Evolutionary conservation across 1,140 invertebrate species (phyloP).

Genomic region (Teleogryllus occipitalis): DNA sequence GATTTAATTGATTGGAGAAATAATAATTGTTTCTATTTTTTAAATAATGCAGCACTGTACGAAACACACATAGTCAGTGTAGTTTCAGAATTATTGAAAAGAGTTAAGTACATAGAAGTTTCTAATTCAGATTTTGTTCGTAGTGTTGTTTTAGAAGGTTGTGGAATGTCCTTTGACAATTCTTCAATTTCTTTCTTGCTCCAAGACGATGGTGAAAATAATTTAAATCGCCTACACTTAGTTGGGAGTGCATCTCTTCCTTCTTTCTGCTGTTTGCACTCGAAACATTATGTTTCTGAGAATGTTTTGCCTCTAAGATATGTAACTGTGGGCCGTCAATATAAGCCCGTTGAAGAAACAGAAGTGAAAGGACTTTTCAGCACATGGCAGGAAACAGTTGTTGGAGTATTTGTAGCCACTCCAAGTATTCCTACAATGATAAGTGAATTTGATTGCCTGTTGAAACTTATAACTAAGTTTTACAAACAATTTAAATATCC

Average conservation of each 20-base stretch:
- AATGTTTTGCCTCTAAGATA: conserved; percentile 50
- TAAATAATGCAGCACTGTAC: conserved; percentile 51
- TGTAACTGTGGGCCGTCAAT: conserved; percentile 52
- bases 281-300: conserved; percentile 46
- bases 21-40: conserved; percentile 51
- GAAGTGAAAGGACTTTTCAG: conserved; percentile 45
- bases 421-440: conserved; percentile 37
- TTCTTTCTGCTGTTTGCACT: conserved; percentile 54
- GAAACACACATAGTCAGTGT: conserved; percentile 50
- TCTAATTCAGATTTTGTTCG: conserved; percentile 58
- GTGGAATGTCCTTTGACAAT: conserved; percentile 47
- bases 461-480: conserved; percentile 38
- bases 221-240: conserved; percentile 46
- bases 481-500: conserved; percentile 51
- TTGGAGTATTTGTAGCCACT: conserved; percentile 46
- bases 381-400: conserved; percentile 49
- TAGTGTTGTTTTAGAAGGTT: conserved; percentile 58
- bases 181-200: conserved; percentile 45
- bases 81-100: conserved; percentile 39
- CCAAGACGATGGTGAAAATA: conserved; percentile 34
- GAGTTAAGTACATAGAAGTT: conserved; percentile 43
- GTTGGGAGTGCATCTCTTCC: conserved; percentile 52
- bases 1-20: conserved; percentile 49
- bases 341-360: conserved; percentile 39
- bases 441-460: conserved; percentile 41